Evolutionary conservation across 2,113 vertebrate species (phyloP), one percentile per base, ranked within the genome.

Genomic region (Pitta sordida): DNA sequence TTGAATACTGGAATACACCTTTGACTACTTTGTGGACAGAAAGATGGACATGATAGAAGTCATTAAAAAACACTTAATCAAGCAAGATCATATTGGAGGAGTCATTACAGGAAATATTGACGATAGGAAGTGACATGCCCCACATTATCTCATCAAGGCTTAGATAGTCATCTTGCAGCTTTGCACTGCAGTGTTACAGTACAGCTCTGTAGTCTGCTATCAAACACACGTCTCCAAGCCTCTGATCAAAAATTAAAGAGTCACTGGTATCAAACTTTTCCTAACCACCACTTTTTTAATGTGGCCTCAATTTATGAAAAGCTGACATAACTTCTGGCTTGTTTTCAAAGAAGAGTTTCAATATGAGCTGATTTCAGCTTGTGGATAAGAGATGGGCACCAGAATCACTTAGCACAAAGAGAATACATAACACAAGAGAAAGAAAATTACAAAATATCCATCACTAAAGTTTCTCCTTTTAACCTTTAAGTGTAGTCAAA

Each of bases 401-500:
- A 86, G 70, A 91, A 81, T 51, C 18, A 63, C 64, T 95, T 69
- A 78, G 46, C 74, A 93, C 56, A 93, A 91, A 89, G 51, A 86
- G 90, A 91, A 92, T 94, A 78, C 41, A n/a, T 92, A 83, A 94
- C 52, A 83, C 36, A 90, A 39, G 51, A 77, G 71, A 93, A 93
- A 53, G 71, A 91, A 94, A 93, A 94, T 84, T 73, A 90, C 62
- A 87, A 96, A 91, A 95, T 77, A 94, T 78, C 77, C 39, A 58
- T 84, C 65, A 77, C 86, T 20, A 89, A 68, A 87, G 34, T 87
- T 36, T 87, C 74, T 92, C 91, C 91, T 95, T 94, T 96, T 95
- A 96, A 93, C 89, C 63, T 93, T 93, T 95, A 96, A 95, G 78
- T 85, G 63, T 77, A 95, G 96, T 94, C 90, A 84, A 92, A 96